These are phyloP conservation scores for Apis mellifera DNA, from an alignment of 1,140 invertebrate genomes.

Conservation along the genomic window Amel_HAv3.1 CM009944.2:9326501-9327000, in stretches of 20 bases:
- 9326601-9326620: neutral
- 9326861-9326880: conserved; percentile 8
- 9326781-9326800: neutral
- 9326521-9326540: neutral
- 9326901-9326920: conserved; percentile 40
- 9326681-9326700: no score
- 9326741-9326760: neutral
- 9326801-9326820: neutral
- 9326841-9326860: neutral
- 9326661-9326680: no score
- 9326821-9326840: neutral
- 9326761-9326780: neutral
- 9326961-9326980: conserved; percentile 63
- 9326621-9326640: neutral
- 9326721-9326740: no score
- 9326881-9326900: conserved; percentile 2
- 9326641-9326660: neutral
- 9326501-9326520: neutral
- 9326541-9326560: fast-evolving
- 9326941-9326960: conserved; percentile 66
- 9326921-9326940: conserved; percentile 66
- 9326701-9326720: no score
- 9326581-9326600: no score
- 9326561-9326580: neutral
- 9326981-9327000: conserved; percentile 64